Conservation (phyloP, 2,113 vertebrate genomes). For the Equus quagga region DNA sequence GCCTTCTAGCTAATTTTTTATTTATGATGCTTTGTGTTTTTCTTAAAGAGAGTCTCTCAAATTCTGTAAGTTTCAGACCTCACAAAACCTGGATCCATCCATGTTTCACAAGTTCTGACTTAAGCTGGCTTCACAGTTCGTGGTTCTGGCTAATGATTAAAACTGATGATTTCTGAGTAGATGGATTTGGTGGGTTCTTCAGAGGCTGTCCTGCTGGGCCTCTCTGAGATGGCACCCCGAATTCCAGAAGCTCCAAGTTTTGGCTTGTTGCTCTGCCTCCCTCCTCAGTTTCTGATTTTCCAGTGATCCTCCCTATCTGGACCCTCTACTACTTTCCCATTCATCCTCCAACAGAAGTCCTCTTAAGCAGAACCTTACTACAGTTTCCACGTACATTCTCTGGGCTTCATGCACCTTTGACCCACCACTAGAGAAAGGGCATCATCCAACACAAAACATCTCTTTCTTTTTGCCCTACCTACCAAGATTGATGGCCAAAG, state of each 20-base stretch:
- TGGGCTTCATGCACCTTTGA: neutral
- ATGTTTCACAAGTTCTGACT: neutral
- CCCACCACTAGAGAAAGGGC: neutral
- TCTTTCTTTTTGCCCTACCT: neutral
- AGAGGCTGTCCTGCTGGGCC: neutral
- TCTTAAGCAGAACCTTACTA: neutral
- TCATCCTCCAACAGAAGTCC: neutral
- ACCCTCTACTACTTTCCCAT: neutral
- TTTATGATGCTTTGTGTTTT: neutral
- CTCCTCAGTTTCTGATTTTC: conserved; percentile 26
- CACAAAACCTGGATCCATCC: neutral
- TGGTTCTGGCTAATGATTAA: neutral
- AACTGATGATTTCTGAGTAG: neutral
- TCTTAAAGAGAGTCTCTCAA: neutral
- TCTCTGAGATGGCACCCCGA: neutral
- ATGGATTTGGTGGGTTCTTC: neutral
- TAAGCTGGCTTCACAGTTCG: neutral
- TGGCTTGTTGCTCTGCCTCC: neutral
- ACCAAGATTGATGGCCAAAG: neutral
- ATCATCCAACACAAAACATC: neutral
- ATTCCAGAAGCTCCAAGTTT: neutral
- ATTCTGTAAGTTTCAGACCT: neutral
- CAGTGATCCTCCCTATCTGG: neutral
- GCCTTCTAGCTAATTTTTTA: neutral
- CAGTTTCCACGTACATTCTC: neutral